These are phyloP conservation scores for Chloromyia formosa DNA, from an alignment of 2,888 invertebrate genomes.

Conservation along the genomic window DNA sequence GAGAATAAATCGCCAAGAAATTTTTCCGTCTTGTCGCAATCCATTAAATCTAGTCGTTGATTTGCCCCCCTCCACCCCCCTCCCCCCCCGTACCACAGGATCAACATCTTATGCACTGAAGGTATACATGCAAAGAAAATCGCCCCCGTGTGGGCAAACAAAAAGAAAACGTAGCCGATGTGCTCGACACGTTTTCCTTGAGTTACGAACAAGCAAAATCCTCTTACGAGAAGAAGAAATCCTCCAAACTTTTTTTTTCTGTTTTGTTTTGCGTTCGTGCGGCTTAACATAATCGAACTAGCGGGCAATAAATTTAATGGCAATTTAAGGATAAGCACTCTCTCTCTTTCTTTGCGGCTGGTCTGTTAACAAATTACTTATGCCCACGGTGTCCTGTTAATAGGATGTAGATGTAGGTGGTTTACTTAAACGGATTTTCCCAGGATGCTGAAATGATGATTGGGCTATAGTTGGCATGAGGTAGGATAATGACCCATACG, in stretches of 20 bases:
- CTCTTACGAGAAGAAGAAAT: slow-evolving; percentile 23
- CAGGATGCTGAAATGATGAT: neutral
- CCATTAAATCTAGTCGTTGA: slow-evolving; percentile 33
- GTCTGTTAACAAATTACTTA: slow-evolving; percentile 26
- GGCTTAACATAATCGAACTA: slow-evolving; percentile 40
- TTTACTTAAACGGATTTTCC: neutral
- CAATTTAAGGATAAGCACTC: slow-evolving; percentile 15
- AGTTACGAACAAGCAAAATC: slow-evolving; percentile 11
- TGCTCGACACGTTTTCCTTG: neutral
- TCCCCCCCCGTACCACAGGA: neutral
- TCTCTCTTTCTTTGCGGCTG: slow-evolving; percentile 3
- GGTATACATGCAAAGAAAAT: neutral
- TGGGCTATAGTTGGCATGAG: neutral
- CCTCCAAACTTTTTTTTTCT: slow-evolving; percentile 31
- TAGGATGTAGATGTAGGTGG: neutral
- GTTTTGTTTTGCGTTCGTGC: no score
- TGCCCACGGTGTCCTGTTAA: neutral
- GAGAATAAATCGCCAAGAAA: slow-evolving; percentile 9
- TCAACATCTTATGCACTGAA: neutral
- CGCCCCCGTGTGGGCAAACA: slow-evolving; percentile 12
- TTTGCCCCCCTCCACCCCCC: slow-evolving; percentile 28
- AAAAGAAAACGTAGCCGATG: no score
- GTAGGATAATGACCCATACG: neutral
- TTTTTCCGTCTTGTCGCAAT: slow-evolving; percentile 23
- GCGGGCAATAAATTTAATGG: slow-evolving; percentile 40